Evolutionary conservation across 2,113 vertebrate species (phyloP).

Genomic region (Oncorhynchus clarkii): DNA sequence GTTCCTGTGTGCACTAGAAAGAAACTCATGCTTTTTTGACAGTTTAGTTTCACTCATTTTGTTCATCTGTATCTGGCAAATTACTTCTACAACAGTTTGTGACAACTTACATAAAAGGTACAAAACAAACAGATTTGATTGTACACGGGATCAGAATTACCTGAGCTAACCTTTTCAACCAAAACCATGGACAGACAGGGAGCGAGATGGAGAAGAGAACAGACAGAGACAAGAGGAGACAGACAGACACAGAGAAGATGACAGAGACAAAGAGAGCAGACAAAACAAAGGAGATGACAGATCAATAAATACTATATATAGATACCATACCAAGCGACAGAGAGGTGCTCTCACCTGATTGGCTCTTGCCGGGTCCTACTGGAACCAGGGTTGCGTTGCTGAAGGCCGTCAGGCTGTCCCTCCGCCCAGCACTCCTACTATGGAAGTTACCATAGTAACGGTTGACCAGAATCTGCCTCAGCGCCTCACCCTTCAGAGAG

Average conservation of each 20-base stretch:
- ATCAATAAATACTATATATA: neutral
- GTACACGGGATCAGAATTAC: too few relatives aligned
- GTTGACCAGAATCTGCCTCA: slow-evolving; percentile 95
- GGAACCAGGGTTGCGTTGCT: slow-evolving; percentile 85
- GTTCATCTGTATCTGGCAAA: too few relatives aligned
- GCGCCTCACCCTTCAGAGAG: slow-evolving; percentile 87
- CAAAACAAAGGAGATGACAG: neutral
- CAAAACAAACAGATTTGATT: too few relatives aligned
- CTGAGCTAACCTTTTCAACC: too few relatives aligned
- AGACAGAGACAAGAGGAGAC: too few relatives aligned
- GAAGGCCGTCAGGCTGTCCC: slow-evolving; percentile 93
- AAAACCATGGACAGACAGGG: too few relatives aligned
- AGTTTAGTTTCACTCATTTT: too few relatives aligned
- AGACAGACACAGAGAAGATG: too few relatives aligned
- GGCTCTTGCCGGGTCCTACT: slow-evolving; percentile 76
- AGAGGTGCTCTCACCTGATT: slow-evolving; percentile 64
- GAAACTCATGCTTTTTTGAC: too few relatives aligned
- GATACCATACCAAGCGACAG: neutral
- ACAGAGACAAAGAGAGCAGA: neutral
- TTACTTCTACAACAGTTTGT: too few relatives aligned
- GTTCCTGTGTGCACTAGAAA: too few relatives aligned
- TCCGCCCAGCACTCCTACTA: slow-evolving; percentile 82
- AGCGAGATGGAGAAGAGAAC: neutral
- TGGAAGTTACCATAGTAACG: slow-evolving; percentile 94
- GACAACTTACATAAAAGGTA: too few relatives aligned